Evolutionary conservation across 1,140 invertebrate genomes (phyloP), one percentile per base, ranked within the genome.

Genomic region (Cyphomyrmex costatus): DNA sequence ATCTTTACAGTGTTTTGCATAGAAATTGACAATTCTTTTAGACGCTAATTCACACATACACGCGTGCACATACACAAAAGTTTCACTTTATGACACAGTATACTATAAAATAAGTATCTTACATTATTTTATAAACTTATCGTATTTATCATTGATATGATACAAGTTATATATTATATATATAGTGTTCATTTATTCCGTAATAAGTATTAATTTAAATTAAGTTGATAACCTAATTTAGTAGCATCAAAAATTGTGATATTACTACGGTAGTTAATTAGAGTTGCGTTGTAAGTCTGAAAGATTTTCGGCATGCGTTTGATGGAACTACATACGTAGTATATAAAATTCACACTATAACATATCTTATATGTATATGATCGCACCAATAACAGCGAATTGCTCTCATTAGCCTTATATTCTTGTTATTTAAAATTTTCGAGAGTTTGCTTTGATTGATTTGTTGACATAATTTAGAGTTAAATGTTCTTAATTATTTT

Each of bases 191-290:
- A 19, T 73, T 46, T 46, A 46, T 2, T 27, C 3, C 16, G 6
- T 27, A 49, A 27, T 19, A 49, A 16, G 7, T 42, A 21, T 68
- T 68, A 68, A 68, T 42, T 68, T 68, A 68, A 68, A 68, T 68
- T 42, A 10, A 33, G 8, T 10, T n/a, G 24, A 68, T 68, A 46
- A 68, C 12, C 16, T 42, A 46, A 19, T 33, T 27, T 27, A 49
- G 1, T n/a, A n/a, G n/a, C n/a, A n/a, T n/a, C n/a, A n/a, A n/a
- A n/a, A n/a, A n/a, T n/a, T n/a, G n/a, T n/a, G n/a, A n/a, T n/a
- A n/a, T n/a, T n/a, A n/a, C n/a, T n/a, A n/a, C n/a, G n/a, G n/a
- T n/a, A n/a, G n/a, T n/a, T n/a, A n/a, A n/a, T n/a, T n/a, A n/a
- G n/a, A n/a, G n/a, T n/a, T n/a, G n/a, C n/a, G n/a, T n/a, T n/a